Base-by-base conservation (phyloP, 2,888 invertebrate genomes). In the Hedya salicella region DNA sequence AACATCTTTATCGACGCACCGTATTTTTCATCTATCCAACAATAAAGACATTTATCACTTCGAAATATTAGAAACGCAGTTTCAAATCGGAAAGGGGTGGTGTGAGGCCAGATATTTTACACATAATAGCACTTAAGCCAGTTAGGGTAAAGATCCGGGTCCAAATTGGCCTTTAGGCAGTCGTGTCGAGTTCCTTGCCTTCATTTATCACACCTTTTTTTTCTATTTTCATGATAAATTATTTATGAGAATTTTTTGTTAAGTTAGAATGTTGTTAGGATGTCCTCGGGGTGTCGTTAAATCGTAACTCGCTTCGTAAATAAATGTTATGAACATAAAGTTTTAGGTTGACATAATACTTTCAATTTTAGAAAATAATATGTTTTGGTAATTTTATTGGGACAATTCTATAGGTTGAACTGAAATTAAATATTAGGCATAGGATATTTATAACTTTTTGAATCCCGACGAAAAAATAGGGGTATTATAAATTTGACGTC, bases 31-130 rank as follows among this genome's bases (percentile, higher is more conserved):
- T 64, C 13, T 32, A 46, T 0, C 17, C 42, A 44, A 46, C 65
- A 53, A 65, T 59, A 65, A 65, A 65, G 39, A 66, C 60, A 54
- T 61, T 60, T 53, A 66, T 60, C 60, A 66, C 54, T 48, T 21
- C 32, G n/a, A 30, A 17, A 54, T 66, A 66, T 66, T 54, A 32
- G 54, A 49, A 60, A 60, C 60, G 40, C 60, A 54, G 56, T 62
- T 57, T 65, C 52, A 57, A 56, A 36, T 56, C 14, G 25, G 36
- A 50, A 68, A 73, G 69, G 69, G 70, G 69, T 71, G 69, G 69
- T 69, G 67, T 70, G 69, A 70, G 71, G 69, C 70, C 63, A 68
- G 65, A 73, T 76, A 74, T 73, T 75, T 76, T 72, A 73, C 70
- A 72, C 72, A 67, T 71, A 74, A 73, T 70, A 68, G 73, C 72